phyloP scores from a whole-genome alignment of 2,888 invertebrate species.

The Drosophila neotestacea region DNA sequence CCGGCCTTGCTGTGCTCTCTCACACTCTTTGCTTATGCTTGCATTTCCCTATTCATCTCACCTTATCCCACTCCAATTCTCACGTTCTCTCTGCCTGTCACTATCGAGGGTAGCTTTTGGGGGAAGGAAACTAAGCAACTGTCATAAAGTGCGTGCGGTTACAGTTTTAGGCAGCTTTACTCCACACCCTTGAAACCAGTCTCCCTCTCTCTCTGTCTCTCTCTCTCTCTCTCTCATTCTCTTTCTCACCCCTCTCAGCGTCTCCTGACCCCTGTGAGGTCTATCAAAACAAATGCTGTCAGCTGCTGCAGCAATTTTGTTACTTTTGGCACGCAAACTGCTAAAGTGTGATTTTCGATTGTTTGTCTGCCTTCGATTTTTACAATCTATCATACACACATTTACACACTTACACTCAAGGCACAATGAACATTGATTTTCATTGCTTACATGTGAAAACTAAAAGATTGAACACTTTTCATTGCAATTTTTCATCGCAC shows the following conservation, averaged over 20 bases:
- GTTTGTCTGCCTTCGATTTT: conserved; percentile 81
- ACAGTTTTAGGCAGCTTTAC: conserved; percentile 22
- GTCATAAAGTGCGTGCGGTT: conserved; percentile 52
- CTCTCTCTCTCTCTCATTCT: neutral
- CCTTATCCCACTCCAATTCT: neutral
- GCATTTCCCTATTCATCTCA: conserved; percentile 12
- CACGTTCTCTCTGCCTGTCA: conserved; percentile 6
- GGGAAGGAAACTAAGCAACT: conserved; percentile 28
- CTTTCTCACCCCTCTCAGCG: neutral
- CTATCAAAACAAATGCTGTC: conserved; percentile 67
- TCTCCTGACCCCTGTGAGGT: conserved; percentile 11
- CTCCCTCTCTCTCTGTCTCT: neutral
- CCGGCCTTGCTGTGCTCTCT: conserved; percentile 26
- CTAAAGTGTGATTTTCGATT: conserved; percentile 51
- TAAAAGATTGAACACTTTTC: conserved; percentile 50
- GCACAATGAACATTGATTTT: conserved; percentile 58
- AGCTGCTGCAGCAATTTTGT: conserved; percentile 65
- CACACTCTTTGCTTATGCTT: conserved; percentile 5
- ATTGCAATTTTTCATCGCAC: conserved; percentile 11
- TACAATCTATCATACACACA: conserved; percentile 47
- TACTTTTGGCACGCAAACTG: conserved; percentile 67
- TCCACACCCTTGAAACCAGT: conserved; percentile 17
- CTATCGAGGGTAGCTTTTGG: conserved; percentile 30
- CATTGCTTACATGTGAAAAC: conserved; percentile 60
- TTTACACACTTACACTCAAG: conserved; percentile 12